These are phyloP conservation scores for Exocentrus adspersus DNA, from an alignment of 2,888 invertebrate genomes.

Conservation along the genomic window DNA sequence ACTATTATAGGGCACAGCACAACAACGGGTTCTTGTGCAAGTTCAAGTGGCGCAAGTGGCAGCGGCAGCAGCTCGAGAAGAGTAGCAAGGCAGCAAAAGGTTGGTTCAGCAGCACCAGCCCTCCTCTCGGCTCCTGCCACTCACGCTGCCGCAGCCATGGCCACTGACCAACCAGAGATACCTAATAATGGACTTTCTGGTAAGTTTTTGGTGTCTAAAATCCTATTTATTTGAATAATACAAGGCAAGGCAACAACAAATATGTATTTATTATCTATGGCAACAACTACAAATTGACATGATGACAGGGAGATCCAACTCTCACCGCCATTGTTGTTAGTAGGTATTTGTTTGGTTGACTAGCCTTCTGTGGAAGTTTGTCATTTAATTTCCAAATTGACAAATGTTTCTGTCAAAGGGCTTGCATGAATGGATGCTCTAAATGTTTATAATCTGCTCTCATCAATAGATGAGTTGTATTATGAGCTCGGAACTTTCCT, in stretches of 20 bases:
- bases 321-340: too few relatives aligned
- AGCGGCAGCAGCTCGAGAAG: conserved; percentile 62
- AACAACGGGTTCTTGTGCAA: conserved; percentile 76
- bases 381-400: conserved; percentile 26
- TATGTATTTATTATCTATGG: too few relatives aligned
- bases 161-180: conserved; percentile 60
- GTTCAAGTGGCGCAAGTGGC: conserved; percentile 64
- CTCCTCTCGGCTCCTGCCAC: conserved; percentile 44
- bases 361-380: too few relatives aligned
- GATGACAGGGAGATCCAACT: too few relatives aligned
- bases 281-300: too few relatives aligned
- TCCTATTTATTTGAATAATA: too few relatives aligned
- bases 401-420: conserved; percentile 29
- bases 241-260: too few relatives aligned
- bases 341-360: too few relatives aligned
- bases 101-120: conserved; percentile 59
- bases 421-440: conserved; percentile 30
- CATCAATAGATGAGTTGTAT: conserved; percentile 27
- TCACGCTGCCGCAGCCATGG: conserved; percentile 56
- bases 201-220: conserved; percentile 45
- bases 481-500: conserved; percentile 29
- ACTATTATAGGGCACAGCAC: conserved; percentile 59
- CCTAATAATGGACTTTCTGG: conserved; percentile 60
- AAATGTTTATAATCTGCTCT: conserved; percentile 29
- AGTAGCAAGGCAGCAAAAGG: conserved; percentile 62